Base-by-base conservation (phyloP, 2,113 vertebrate genomes). In the Ancistrus triradiatus region DNA sequence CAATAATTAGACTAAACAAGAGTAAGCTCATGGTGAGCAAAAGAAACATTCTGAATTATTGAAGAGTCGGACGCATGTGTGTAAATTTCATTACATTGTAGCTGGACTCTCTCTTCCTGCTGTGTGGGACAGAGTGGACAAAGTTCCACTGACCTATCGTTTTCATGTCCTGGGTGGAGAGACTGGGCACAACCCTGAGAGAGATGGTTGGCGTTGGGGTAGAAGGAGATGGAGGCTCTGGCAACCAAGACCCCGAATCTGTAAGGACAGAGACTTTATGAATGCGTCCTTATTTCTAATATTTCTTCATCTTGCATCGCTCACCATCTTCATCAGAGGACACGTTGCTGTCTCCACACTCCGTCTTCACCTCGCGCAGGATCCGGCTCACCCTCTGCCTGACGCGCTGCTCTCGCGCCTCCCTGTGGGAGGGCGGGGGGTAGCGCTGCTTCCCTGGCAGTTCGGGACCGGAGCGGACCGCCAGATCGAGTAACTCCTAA, bases 311-410 rank as follows among this genome's bases (percentile, higher is more conserved):
- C n/a, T n/a, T n/a, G n/a, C n/a, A n/a, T n/a, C n/a, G 38, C 77
- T 83, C 80, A 98, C 95, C 95, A 48, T 98, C 96, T 62, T 98
- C 96, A 70, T 98, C 95, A 7, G 95, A 97, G 4, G 96, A 99
- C 67, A 90, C 76, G 1, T 89, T 84, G 15, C 90, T 91, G 70
- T 98, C 96, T 4, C 89, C 93, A 79, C 96, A 99, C 64, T 99
- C 95, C 14, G 86, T 87, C 68, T 95, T 95, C 63, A 99, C 91
- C 38, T 98, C 96, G 72, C 87, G 87, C 70, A 98, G 75, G 57
- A 99, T 94, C 56, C 92, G 92, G 66, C 87, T 72, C 63, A 95
- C 86, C 68, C 96, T 86, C 59, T 87, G 89, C 64, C 89, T 90
- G 0, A 92, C 87, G 13, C 89, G 82, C 35, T 86, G 87, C 71